phyloP scores from a whole-genome alignment of 2,888 invertebrate genomes.

The Drosophila niveifrons region DNA sequence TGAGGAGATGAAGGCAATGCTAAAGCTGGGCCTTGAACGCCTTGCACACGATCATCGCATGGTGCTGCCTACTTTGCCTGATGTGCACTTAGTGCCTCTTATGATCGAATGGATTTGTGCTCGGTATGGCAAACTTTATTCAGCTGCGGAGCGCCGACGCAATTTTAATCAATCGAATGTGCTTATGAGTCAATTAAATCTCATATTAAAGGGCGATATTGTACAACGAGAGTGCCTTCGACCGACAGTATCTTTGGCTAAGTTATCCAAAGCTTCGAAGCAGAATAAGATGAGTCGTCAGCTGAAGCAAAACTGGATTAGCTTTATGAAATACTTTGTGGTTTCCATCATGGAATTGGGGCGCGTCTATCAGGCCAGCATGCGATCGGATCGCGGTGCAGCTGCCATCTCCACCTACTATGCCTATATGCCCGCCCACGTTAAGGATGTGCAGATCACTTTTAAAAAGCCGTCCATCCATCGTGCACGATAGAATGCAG shows the following conservation, averaged over 20 bases:
- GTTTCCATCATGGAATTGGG: conserved; percentile 66
- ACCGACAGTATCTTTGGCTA: fast-evolving
- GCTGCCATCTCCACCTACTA: conserved; percentile 67
- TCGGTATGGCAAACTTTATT: conserved; percentile 78
- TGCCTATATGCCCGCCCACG: conserved; percentile 80
- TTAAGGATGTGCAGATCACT: conserved; percentile 24
- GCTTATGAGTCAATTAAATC: conserved; percentile 56
- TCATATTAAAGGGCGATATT: conserved; percentile 19
- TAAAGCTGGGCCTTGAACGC: conserved; percentile 64
- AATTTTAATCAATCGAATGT: conserved; percentile 37
- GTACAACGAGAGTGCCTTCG: conserved; percentile 8
- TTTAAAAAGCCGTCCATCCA: background rate
- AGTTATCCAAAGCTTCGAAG: background rate
- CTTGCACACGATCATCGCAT: conserved; percentile 76
- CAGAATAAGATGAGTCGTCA: conserved; percentile 7
- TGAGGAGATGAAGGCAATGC: conserved; percentile 69
- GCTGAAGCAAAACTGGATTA: conserved; percentile 35
- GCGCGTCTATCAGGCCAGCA: conserved; percentile 72
- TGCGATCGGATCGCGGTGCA: conserved; percentile 61
- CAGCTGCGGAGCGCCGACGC: conserved; percentile 45
- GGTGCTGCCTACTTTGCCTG: conserved; percentile 79
- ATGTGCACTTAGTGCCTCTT: conserved; percentile 74
- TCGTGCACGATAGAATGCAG: background rate
- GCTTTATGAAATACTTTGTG: conserved; percentile 58
- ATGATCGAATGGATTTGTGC: conserved; percentile 77